Evolutionary conservation across 2,797 vertebrate species (phyloP).

Genomic region (Spatula versicolor): DNA sequence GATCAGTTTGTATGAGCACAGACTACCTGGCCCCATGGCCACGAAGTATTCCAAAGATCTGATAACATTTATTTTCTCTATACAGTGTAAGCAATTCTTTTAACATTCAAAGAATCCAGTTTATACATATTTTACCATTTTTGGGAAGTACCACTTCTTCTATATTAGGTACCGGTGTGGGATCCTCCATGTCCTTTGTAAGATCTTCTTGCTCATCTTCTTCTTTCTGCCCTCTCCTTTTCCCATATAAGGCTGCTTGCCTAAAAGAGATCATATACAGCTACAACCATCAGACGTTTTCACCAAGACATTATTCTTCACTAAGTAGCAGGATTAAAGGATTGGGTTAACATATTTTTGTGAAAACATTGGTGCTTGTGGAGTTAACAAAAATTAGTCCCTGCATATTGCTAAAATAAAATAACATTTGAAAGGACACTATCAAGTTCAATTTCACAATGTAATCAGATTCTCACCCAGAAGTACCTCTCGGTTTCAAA

Average conservation of each 20-base stretch:
- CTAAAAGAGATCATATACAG: slow-evolving; percentile 72
- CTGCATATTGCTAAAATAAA: not conserved
- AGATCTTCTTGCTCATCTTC: slow-evolving; percentile 96
- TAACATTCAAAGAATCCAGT: not conserved
- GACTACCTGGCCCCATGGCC: not conserved
- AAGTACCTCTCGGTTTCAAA: not conserved
- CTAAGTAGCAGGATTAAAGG: not conserved
- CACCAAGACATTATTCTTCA: not conserved
- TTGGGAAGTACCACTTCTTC: slow-evolving; percentile 94
- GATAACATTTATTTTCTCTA: accelerated
- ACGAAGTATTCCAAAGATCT: not conserved
- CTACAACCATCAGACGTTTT: not conserved
- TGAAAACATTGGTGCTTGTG: not conserved
- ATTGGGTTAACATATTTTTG: not conserved
- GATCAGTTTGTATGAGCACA: not conserved
- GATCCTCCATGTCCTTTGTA: slow-evolving; percentile 96
- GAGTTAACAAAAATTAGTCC: not conserved
- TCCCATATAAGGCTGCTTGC: slow-evolving; percentile 89
- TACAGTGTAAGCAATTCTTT: not conserved
- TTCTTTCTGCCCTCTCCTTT: slow-evolving; percentile 90
- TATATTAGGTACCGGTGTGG: slow-evolving; percentile 92
- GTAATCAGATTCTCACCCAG: not conserved
- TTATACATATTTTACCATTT: slow-evolving; percentile 80
- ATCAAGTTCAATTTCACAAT: not conserved
- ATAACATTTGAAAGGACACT: not conserved